Base-by-base conservation (phyloP, 2,113 vertebrate genomes). In the Probosciger aterrimus region DNA sequence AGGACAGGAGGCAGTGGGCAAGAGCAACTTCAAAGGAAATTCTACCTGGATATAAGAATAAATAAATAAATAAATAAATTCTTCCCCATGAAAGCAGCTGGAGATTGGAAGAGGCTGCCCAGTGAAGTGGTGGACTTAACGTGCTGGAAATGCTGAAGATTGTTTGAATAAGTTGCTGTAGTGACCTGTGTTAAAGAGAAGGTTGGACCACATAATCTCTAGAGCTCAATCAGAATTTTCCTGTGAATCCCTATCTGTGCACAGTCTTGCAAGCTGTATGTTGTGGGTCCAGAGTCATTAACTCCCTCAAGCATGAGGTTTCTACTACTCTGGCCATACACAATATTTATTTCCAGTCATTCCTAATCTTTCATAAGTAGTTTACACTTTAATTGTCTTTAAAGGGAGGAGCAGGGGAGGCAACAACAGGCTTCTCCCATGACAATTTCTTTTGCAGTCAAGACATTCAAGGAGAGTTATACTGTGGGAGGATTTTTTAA, bases 401-500 rank as follows among this genome's bases (percentile, higher is more conserved):
- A 71, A 77, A 81, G 55, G 28, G 35, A 92, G 28, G 23, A 67
- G 35, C 52, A 35, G 39, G 6, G 43, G 31, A 90, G 3, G 57
- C 52, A 87, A 28, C 3, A 76, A 18, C 22, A 60, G 33, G 65
- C 39, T 82, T 88, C 68, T 52, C 75, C 64, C 52, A 31, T 68
- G 78, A 78, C 65, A 68, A 20, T 57, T 86, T 83, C 64, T 92
- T 94, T 85, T 75, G 52, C 92, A 94, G 82, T 73, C 59, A 95
- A 85, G 76, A 65, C 35, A 93, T 93, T 94, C 46, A 82, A 94
- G 64, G 53, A 82, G 71, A 90, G 47, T 83, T 90, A 95, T 67
- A 90, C 86, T 87, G 91, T 64, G 33, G 69, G 63, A 92, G 84
- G 69, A 86, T 94, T 97, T 95, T 94, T 96, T 74, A 96, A 79